A percentile compares a stretch with the other conserved stretches of the same genome.
Conservation (phyloP, 1,140 invertebrate genomes). For the Pentalonia nigronervosa region DNA sequence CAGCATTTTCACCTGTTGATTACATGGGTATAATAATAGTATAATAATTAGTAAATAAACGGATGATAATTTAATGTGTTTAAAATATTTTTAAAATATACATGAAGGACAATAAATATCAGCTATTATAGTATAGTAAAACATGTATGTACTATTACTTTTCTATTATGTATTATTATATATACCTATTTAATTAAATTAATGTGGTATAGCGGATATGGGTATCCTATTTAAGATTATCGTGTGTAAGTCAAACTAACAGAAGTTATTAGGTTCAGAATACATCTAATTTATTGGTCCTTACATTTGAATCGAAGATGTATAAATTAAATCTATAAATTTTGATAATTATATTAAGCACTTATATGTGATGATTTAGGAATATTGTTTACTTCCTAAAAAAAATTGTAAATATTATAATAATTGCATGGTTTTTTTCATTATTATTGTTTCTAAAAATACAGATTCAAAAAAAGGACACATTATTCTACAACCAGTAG, state of each 20-base stretch:
- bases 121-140: neutral
- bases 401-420: neutral
- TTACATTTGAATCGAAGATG: neutral
- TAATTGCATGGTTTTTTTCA: neutral
- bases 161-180: neutral
- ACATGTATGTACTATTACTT: neutral
- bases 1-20: slow-evolving; percentile 66
- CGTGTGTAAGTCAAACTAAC: neutral
- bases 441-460: neutral
- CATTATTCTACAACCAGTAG: neutral
- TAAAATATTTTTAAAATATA: neutral
- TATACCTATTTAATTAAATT: neutral
- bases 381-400: neutral
- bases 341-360: neutral
- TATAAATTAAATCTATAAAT: neutral
- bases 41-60: neutral
- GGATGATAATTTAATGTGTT: neutral
- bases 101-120: neutral
- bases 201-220: neutral
- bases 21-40: neutral
- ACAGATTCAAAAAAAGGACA: neutral
- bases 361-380: too few species aligned
- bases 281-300: neutral
- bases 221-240: neutral
- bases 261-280: neutral